These are phyloP conservation scores for Notolabrus celidotus DNA, from an alignment of 2,797 vertebrate genomes.

Conservation along the genomic window DNA sequence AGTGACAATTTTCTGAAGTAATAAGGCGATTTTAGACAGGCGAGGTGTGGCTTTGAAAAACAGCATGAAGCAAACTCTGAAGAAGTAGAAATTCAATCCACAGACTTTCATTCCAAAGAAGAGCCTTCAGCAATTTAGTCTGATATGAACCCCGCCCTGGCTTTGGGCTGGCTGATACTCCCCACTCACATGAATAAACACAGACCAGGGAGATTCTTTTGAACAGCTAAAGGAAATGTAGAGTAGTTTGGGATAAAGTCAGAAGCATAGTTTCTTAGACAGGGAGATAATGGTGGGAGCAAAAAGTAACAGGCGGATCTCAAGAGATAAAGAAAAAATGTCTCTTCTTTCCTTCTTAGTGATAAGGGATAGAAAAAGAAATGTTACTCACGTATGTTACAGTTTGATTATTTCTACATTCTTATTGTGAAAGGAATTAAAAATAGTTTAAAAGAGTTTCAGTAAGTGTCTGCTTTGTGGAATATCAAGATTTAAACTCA, in stretches of 20 bases:
- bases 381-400: too few relatives aligned
- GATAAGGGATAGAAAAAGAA: too few relatives aligned
- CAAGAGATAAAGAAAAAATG: too few relatives aligned
- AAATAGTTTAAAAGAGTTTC: too few relatives aligned
- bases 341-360: too few relatives aligned
- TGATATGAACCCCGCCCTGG: slow-evolving; percentile 11
- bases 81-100: slow-evolving; percentile 1
- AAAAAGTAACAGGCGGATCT: too few relatives aligned
- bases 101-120: background rate
- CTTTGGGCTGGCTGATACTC: slow-evolving; percentile 2
- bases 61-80: background rate
- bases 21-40: background rate
- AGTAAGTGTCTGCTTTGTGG: too few relatives aligned
- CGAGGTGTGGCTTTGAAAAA: slow-evolving; percentile 1
- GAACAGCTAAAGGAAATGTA: background rate
- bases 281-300: too few relatives aligned
- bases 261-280: too few relatives aligned
- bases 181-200: background rate
- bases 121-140: background rate
- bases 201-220: background rate
- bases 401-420: too few relatives aligned
- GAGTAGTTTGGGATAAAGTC: background rate
- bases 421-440: too few relatives aligned
- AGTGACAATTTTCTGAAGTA: background rate
- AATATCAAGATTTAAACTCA: too few relatives aligned